Conservation (phyloP, 2,888 invertebrate genomes). For the Ophraella communa region DNA sequence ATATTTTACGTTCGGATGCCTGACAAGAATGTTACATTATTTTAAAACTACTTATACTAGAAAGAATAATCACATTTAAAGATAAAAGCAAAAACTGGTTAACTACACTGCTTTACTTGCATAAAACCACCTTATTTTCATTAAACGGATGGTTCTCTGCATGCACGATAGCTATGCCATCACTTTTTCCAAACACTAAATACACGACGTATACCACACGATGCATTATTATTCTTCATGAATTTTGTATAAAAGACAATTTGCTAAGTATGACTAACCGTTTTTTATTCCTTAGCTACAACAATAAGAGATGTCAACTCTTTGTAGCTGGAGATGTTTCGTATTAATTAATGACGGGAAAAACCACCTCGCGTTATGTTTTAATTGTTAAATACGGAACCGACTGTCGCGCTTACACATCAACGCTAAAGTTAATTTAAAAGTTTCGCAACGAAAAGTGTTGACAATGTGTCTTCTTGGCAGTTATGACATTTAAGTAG, state of each 20-base stretch:
- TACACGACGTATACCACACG: conserved; percentile 8
- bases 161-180: background rate
- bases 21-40: background rate
- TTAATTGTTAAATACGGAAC: conserved; percentile 52
- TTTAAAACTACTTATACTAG: background rate
- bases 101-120: background rate
- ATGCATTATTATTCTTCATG: conserved; percentile 11
- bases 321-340: conserved; percentile 33
- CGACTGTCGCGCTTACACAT: conserved; percentile 47
- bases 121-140: background rate
- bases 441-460: conserved; percentile 43
- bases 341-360: conserved; percentile 34
- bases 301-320: conserved; percentile 34
- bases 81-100: background rate
- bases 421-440: conserved; percentile 50
- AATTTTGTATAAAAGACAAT: conserved; percentile 17
- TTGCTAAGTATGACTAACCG: conserved; percentile 16
- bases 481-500: conserved; percentile 38
- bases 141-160: background rate
- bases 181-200: conserved; percentile 5
- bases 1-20: no score
- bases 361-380: conserved; percentile 36
- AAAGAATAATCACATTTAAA: background rate
- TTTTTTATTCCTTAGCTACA: conserved; percentile 23
- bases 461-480: conserved; percentile 24